phyloP scores from a whole-genome alignment of 2,888 invertebrate species.

The Leptinotarsa haldemani region DNA sequence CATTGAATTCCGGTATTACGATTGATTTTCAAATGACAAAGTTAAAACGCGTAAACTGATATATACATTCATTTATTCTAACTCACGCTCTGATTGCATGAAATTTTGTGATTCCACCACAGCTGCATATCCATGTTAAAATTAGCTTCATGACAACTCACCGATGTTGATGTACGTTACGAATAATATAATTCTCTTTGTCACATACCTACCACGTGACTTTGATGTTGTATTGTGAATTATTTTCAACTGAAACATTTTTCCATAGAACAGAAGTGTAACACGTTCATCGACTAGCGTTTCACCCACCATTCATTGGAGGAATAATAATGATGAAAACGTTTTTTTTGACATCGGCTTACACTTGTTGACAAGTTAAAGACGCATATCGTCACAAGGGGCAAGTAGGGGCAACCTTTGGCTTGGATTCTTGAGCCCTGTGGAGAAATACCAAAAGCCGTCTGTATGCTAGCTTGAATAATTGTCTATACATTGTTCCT shows the following conservation, averaged over 20 bases:
- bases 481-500: no score
- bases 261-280: no score
- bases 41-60: constrained; percentile 27
- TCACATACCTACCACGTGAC: background rate
- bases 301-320: no score
- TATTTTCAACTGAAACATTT: background rate
- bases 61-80: constrained; percentile 23
- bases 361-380: no score
- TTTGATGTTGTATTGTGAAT: background rate
- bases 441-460: no score
- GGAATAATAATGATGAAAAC: no score
- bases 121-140: constrained; percentile 1
- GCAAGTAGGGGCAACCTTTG: no score
- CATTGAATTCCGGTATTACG: constrained; percentile 18
- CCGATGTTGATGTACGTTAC: background rate
- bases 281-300: no score
- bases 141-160: background rate
- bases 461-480: no score
- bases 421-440: no score
- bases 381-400: no score
- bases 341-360: no score
- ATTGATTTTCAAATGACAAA: constrained; percentile 23
- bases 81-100: constrained; percentile 24
- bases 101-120: constrained; percentile 13
- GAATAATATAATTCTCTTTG: background rate